phyloP scores from a whole-genome alignment of 2,113 vertebrate genomes.

The Serilophus lunatus region DNA sequence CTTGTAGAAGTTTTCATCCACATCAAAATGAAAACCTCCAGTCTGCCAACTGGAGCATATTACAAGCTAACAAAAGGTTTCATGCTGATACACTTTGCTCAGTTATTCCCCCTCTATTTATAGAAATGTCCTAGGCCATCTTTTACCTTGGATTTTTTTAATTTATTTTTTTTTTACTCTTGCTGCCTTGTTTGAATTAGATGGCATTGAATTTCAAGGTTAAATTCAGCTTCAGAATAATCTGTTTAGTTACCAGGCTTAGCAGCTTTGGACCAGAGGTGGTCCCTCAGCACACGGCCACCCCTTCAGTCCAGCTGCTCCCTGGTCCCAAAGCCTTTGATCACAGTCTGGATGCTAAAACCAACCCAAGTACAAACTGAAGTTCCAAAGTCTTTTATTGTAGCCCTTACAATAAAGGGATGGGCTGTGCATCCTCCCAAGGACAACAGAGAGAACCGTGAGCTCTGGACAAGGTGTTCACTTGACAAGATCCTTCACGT shows the following conservation, averaged over 20 bases:
- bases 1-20: neutral
- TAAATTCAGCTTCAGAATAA: neutral
- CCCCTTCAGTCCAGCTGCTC: neutral
- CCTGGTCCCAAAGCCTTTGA: neutral
- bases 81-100: neutral
- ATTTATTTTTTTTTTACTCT: neutral
- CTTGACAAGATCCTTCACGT: slow-evolving; percentile 82
- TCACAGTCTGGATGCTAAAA: neutral
- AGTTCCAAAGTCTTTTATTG: slow-evolving; percentile 69
- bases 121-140: neutral
- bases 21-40: neutral
- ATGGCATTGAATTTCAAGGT: neutral
- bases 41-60: neutral
- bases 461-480: neutral
- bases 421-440: neutral
- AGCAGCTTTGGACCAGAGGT: neutral
- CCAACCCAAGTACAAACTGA: neutral
- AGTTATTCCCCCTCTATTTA: neutral
- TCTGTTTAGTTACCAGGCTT: neutral
- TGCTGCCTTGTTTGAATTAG: neutral
- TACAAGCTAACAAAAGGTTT: neutral
- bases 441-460: neutral
- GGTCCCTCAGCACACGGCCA: neutral
- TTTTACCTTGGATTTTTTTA: neutral
- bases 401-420: neutral